Evolutionary conservation across 35 echinoderm and acorn worm species (phyloP).

Genomic region (Lytechinus variegatus): DNA sequence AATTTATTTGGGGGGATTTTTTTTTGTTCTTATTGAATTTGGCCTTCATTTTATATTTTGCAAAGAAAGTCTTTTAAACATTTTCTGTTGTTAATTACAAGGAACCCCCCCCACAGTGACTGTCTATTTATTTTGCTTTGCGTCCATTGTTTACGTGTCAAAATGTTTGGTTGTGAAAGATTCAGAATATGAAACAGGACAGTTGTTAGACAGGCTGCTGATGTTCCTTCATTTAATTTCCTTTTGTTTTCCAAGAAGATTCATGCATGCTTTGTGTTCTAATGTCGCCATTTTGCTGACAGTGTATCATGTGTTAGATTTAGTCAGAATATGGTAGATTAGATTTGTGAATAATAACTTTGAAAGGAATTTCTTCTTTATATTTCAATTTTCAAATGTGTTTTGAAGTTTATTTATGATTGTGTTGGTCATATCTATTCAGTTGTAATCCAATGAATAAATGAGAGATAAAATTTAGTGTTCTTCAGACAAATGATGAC

Average conservation of each 20-base stretch:
- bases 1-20: too few species aligned
- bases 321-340: neutral
- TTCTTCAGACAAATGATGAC: too few species aligned
- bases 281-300: too few species aligned
- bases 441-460: too few species aligned
- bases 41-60: too few species aligned
- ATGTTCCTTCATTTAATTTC: neutral
- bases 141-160: neutral
- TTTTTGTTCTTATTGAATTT: too few species aligned
- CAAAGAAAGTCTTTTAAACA: too few species aligned
- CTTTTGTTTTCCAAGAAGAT: neutral
- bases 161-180: neutral
- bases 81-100: too few species aligned
- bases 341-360: neutral
- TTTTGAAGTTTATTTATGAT: neutral
- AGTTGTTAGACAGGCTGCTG: neutral
- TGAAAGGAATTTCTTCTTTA: neutral
- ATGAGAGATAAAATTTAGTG: neutral
- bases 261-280: neutral
- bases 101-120: too few species aligned
- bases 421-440: neutral
- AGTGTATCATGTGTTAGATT: neutral
- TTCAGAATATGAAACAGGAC: neutral
- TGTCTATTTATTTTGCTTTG: too few species aligned
- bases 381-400: neutral